Evolutionary conservation across 1,140 invertebrate genomes (phyloP).

Genomic region (Solenopsis fugax): DNA sequence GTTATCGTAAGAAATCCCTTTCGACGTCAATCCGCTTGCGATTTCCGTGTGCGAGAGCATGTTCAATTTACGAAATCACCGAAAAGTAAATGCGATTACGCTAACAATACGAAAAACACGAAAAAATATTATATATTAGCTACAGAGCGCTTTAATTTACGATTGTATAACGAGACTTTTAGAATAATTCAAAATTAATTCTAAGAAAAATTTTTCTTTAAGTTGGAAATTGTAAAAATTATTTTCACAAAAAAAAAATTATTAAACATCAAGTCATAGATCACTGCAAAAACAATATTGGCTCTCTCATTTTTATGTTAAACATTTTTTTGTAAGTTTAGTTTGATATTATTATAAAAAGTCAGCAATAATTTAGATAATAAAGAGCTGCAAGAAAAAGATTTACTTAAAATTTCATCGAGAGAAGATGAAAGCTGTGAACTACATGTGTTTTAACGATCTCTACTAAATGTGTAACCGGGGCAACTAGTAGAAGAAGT

Average conservation of each 20-base stretch:
- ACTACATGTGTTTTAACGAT: slow-evolving; percentile 49
- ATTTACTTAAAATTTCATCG: slow-evolving; percentile 17
- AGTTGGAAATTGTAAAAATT: too few relatives aligned
- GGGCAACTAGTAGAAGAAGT: slow-evolving; percentile 8
- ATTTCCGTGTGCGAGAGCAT: background rate
- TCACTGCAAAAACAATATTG: too few relatives aligned
- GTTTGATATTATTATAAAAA: background rate
- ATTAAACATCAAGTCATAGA: too few relatives aligned
- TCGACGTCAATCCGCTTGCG: background rate
- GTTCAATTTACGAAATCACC: background rate
- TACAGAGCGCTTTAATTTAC: background rate
- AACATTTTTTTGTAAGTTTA: background rate
- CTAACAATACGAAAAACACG: background rate
- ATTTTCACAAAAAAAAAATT: too few relatives aligned
- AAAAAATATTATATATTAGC: background rate
- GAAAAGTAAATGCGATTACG: background rate
- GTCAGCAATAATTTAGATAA: slow-evolving; percentile 13
- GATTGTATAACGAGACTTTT: background rate
- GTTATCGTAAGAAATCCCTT: slow-evolving; percentile 81
- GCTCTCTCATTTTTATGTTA: too few relatives aligned
- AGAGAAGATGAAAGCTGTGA: background rate
- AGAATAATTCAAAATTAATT: background rate
- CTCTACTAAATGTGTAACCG: slow-evolving; percentile 12
- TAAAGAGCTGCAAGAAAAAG: background rate
- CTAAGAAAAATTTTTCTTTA: too few relatives aligned